Conservation (phyloP, 2,797 vertebrate species). For the Xiphophorus birchmanni region DNA sequence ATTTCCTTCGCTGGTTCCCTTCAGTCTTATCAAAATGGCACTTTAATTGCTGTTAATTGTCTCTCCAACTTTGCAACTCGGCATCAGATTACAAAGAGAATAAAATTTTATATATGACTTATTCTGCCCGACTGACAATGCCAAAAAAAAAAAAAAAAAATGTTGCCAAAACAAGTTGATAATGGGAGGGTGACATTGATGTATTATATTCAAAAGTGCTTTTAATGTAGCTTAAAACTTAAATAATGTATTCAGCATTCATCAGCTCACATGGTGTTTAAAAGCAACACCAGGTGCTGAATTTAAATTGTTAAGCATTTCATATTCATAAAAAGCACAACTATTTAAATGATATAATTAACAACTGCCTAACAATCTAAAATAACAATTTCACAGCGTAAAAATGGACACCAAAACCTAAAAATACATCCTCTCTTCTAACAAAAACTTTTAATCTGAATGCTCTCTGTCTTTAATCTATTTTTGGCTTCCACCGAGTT, state of each 20-base stretch:
- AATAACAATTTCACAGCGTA: not conserved
- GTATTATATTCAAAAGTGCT: not conserved
- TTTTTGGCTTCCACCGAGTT: conserved; percentile 20
- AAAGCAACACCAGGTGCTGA: too few species aligned
- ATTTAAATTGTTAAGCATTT: too few species aligned
- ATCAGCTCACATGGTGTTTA: too few species aligned
- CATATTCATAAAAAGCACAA: too few species aligned
- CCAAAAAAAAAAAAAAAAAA: not conserved
- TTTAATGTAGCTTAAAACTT: not conserved
- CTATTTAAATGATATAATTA: not conserved
- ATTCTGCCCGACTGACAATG: not conserved
- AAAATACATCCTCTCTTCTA: not conserved
- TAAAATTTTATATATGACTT: not conserved
- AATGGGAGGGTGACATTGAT: not conserved
- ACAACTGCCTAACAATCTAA: not conserved
- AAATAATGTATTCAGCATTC: too few species aligned
- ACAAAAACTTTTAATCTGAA: conserved; percentile 2
- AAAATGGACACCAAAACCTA: not conserved
- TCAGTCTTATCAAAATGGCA: not conserved
- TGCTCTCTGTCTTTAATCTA: conserved; percentile 21
- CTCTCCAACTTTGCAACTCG: not conserved
- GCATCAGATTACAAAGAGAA: not conserved
- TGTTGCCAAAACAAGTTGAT: not conserved
- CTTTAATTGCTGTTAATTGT: not conserved
- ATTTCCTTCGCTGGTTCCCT: not conserved